Evolutionary conservation across 1,140 invertebrate species (phyloP), one percentile per base, ranked within the genome.

Genomic region (Lamellibrachia luymesi): DNA sequence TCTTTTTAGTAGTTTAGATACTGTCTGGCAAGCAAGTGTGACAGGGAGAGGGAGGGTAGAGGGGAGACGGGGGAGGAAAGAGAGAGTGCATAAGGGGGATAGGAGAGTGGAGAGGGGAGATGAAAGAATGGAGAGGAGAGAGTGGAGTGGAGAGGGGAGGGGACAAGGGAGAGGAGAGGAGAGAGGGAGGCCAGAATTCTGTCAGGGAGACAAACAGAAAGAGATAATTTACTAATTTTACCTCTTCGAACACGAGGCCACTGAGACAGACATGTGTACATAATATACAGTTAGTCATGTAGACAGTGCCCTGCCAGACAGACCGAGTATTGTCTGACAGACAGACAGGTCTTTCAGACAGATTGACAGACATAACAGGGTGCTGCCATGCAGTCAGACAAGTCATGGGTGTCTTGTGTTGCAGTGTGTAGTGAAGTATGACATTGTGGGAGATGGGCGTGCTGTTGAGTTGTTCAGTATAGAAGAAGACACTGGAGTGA

Each of bases 351-450:
- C 7, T 80, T 22, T 80, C 2, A 17, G 2, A 80, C 13, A 80
- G 17, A 10, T 22, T 22, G 25, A 80, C 8, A 80, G 64, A 22
- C 38, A 38, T 38, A 22, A 80, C 13, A 80, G 64, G 2, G 52
- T 22, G 25, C 2, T 17, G 64, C 5, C 64, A 80, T 22, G 17
- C 64, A 80, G 64, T 80, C 25, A 22, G 25, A 10, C 7, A 6
- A 10, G 64, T 80, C 38, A 92, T n/a, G 56, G 38, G 27, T 92
- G 90, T 52, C 50, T 50, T 64, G 90, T 93, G 38, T 93, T 93
- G 56, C 92, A 93, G 93, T 93, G 93, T 92, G 25, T 91, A 6
- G 93, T 93, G 6, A 93, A 93, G 91, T 93, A 93, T 50, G 89
- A 92, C n/a, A 92, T 93, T 38, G 91, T 80, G 50, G 93, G 93